These are phyloP conservation scores for Melanitta fusca DNA, from an alignment of 2,797 vertebrate genomes.

Conservation along the genomic window DNA sequence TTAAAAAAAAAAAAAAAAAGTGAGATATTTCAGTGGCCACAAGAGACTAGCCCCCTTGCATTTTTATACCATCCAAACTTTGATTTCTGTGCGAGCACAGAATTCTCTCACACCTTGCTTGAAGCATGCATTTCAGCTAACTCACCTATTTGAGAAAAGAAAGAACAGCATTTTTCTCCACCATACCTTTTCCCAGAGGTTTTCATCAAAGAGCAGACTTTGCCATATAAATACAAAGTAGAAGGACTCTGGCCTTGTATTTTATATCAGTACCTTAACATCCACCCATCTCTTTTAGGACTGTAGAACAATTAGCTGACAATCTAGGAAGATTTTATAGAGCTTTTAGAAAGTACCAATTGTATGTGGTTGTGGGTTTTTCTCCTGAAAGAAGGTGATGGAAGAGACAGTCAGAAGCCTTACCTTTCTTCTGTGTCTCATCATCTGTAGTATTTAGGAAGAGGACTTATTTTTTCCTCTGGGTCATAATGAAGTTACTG, in stretches of 20 bases:
- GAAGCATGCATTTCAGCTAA: not conserved
- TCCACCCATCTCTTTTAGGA: not conserved
- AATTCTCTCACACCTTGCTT: not conserved
- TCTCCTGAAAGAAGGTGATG: not conserved
- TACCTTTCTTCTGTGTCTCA: not conserved
- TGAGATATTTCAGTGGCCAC: not conserved
- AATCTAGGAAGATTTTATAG: not conserved
- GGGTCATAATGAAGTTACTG: not conserved
- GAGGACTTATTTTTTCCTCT: not conserved
- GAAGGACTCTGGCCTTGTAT: not conserved
- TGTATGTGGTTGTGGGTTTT: not conserved
- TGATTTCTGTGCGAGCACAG: not conserved
- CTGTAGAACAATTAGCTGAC: not conserved
- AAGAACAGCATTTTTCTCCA: rapidly evolving
- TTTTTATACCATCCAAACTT: not conserved
- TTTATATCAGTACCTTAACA: not conserved
- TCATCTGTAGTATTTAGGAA: not conserved
- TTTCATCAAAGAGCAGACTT: not conserved
- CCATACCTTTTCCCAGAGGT: not conserved
- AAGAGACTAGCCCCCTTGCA: not conserved
- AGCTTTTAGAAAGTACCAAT: not conserved
- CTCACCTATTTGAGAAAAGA: not conserved
- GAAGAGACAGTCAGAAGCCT: not conserved
- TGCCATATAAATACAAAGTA: not conserved
- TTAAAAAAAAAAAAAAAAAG: not conserved